Evolutionary conservation across 2,797 vertebrate genomes (phyloP), one percentile per base, ranked within the genome.

Genomic region (Chaunax sp.): DNA sequence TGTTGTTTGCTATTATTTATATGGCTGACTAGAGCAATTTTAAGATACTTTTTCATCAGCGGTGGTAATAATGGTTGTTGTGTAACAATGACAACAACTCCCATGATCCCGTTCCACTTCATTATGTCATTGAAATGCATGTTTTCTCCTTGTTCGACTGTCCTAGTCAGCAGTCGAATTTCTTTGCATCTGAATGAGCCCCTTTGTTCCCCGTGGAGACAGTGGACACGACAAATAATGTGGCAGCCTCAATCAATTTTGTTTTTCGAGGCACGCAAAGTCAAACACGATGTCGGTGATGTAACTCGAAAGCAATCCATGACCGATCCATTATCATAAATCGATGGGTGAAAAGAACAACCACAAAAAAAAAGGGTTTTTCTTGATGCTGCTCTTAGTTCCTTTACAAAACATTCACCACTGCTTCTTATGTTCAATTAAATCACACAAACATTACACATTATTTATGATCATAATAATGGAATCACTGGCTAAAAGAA

Each of bases 271-370:
- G 38, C 59, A 47, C 67, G 76, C 69, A 55, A 74, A 72, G 45
- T 50, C 81, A 73, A 72, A 60, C 69, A 55, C 68, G 72, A n/a
- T n/a, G n/a, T 77, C 78, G 78, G 45, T 71, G 62, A 80, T 64
- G 56, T 78, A 77, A 83, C 46, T 57, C 46, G 67, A 68, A 53
- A 69, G 64, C 46, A 65, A 66, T 65, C 57, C n/a, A 11, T 44
- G 15, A 49, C 67, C 14, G 7, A 41, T 16, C 40, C 15, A 41
- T n/a, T 4, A 41, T 14, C 13, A 7, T 41, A 18, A n/a, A n/a
- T 41, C 4, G 4, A 7, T 41, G 55, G 41, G 67, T 69, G 41
- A 69, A 69, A 55, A 37, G 45, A 38, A 50, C 15, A 49, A 30
- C 4, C 28, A 30, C 28, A 38, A 38, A 38, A 19, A 30, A 44